These are phyloP conservation scores for Drosophila yooni DNA, from an alignment of 2,888 invertebrate species.

Conservation along the genomic window DNA sequence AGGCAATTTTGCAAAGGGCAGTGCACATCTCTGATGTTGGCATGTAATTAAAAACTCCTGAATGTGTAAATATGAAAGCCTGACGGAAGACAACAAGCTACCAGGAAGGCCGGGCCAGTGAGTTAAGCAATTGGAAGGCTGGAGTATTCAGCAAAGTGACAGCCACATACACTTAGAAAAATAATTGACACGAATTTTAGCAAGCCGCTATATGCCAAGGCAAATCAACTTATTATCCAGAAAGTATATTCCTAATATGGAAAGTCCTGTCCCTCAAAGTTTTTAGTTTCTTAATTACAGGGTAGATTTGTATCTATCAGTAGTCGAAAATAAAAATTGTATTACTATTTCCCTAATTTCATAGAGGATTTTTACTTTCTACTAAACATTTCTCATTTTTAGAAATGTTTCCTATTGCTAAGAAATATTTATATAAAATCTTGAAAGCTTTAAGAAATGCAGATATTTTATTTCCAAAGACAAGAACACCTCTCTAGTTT, in stretches of 20 bases:
- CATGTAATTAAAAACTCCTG: conserved; percentile 2
- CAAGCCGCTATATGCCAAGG: background rate
- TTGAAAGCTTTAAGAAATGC: too few relatives aligned
- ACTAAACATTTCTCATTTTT: background rate
- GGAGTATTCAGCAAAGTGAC: conserved; percentile 10
- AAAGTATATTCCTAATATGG: background rate
- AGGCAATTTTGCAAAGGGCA: background rate
- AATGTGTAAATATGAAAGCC: background rate
- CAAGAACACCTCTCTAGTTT: background rate
- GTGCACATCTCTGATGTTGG: background rate
- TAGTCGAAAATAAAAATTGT: too few relatives aligned
- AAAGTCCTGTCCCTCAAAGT: background rate
- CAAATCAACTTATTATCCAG: background rate
- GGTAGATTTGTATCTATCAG: too few relatives aligned
- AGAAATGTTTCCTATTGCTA: background rate
- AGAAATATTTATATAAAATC: background rate
- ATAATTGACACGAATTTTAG: background rate
- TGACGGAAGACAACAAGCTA: conserved; percentile 1
- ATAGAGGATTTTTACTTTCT: background rate
- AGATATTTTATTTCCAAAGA: background rate
- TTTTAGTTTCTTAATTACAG: background rate
- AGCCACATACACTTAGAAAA: background rate
- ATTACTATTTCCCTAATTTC: too few relatives aligned
- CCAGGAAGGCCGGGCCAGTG: background rate
- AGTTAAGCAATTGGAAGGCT: background rate